Evolutionary conservation across 2,113 vertebrate species (phyloP).

Genomic region (Chloroceryle aenea): DNA sequence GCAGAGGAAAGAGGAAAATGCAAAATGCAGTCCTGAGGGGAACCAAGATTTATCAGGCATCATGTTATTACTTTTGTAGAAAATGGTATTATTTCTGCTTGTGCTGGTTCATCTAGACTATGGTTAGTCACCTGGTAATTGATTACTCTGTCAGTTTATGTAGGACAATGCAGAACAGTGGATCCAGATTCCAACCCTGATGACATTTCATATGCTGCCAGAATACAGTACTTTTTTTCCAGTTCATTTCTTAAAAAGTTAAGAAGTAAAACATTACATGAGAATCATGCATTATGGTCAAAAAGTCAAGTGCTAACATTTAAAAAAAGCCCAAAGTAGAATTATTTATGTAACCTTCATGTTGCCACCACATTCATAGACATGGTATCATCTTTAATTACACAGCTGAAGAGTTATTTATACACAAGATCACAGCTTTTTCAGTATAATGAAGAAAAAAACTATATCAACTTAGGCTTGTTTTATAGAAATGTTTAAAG

Average conservation of each 20-base stretch:
- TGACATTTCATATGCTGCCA: constrained; percentile 55
- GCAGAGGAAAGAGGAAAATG: neutral
- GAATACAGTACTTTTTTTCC: constrained; percentile 11
- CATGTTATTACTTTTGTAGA: neutral
- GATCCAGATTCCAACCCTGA: constrained; percentile 1
- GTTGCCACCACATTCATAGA: neutral
- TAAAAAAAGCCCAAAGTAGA: neutral
- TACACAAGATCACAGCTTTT: neutral
- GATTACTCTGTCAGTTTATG: neutral
- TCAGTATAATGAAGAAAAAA: neutral
- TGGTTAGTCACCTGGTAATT: neutral
- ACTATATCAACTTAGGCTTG: neutral
- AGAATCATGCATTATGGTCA: neutral
- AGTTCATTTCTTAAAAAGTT: neutral
- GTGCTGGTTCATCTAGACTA: constrained; percentile 19
- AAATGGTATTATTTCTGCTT: neutral
- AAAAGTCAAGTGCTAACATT: constrained; percentile 1
- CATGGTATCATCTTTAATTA: neutral
- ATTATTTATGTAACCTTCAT: neutral
- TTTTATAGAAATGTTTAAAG: neutral
- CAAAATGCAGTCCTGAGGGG: neutral
- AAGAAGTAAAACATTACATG: neutral
- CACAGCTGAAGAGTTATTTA: neutral
- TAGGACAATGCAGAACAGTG: neutral
- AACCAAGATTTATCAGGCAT: neutral